Base-by-base conservation (phyloP, 2,113 vertebrate species). In the Hoplias malabaricus region DNA sequence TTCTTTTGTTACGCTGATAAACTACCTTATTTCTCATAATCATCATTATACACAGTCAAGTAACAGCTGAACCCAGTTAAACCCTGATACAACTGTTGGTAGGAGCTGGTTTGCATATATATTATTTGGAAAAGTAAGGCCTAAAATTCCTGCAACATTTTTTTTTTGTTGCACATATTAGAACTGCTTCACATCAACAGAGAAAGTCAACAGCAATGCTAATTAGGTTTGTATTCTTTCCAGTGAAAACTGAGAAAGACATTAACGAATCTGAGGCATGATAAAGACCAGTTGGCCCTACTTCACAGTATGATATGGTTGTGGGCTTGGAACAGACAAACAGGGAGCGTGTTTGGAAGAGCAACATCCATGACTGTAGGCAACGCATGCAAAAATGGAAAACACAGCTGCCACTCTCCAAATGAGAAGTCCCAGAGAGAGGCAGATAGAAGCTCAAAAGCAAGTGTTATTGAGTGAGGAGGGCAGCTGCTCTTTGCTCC, bases 401-500 rank as follows among this genome's bases (percentile, higher is more conserved):
- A 82, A 80, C 80, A 79, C 87, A 87, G 86, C 87, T 88, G 84
- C 71, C 75, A 65, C 78, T 87, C 48, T 84, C 85, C 79, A 36
- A n/a, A 78, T 77, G 75, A 83, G 76, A 62, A 16, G 4, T 84
- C 83, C 83, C 86, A 65, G 9, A 29, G 77, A 67, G 71, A 81
- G n/a, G n/a, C n/a, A n/a, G 29, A 68, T 54, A 34, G 69, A 81
- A 79, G 75, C 80, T 83, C 75, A 12, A 56, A 82, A 82, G 78
- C 80, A 63, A 73, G 76, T 21, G 80, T 86, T 79, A 70, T 85
- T 79, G 73, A 78, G 72, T 54, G 10, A 61, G 69, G 73, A 81
- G 73, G 56, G 43, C 90, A 92, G 88, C 89, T 92, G 90, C 74
- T 88, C 84, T 67, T 67, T 87, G 82, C 81, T 86, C 83, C 81